These are phyloP conservation scores for Augiades crinisus DNA, from an alignment of 2,888 invertebrate species.

Conservation along the genomic window DNA sequence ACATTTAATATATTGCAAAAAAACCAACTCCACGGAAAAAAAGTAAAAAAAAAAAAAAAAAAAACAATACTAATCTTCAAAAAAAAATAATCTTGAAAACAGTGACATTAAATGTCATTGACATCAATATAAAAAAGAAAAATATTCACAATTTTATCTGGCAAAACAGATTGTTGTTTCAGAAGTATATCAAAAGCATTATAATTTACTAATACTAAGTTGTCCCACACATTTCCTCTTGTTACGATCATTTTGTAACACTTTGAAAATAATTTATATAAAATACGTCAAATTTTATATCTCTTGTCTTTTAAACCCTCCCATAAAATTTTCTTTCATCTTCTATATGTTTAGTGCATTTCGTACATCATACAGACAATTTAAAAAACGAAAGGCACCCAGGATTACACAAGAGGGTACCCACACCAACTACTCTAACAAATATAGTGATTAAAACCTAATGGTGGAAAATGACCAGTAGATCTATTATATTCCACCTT, in stretches of 20 bases:
- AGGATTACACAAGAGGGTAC: conserved; percentile 76
- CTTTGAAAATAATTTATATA: conserved; percentile 57
- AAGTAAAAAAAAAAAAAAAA: conserved; percentile 62
- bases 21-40: no score
- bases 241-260: conserved; percentile 67
- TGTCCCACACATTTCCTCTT: conserved; percentile 70
- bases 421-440: conserved; percentile 80
- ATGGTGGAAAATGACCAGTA: conserved; percentile 57
- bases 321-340: conserved; percentile 80
- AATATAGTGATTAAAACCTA: conserved; percentile 77
- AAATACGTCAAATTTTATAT: conserved; percentile 65
- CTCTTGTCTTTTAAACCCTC: conserved; percentile 56
- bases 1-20: no score
- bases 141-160: conserved; percentile 82
- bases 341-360: conserved; percentile 95
- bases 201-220: conserved; percentile 73
- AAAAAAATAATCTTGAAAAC: conserved; percentile 75
- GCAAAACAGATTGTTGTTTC: conserved; percentile 76
- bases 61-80: conserved; percentile 66
- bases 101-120: conserved; percentile 78
- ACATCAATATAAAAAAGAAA: conserved; percentile 75
- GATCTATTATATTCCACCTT: conserved; percentile 50
- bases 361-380: conserved; percentile 91
- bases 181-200: conserved; percentile 71
- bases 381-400: conserved; percentile 78